A percentile compares a stretch with the other conserved stretches of the same genome.
Conservation (phyloP, 1,140 invertebrate genomes). For the Drosophila triauraria region DNA sequence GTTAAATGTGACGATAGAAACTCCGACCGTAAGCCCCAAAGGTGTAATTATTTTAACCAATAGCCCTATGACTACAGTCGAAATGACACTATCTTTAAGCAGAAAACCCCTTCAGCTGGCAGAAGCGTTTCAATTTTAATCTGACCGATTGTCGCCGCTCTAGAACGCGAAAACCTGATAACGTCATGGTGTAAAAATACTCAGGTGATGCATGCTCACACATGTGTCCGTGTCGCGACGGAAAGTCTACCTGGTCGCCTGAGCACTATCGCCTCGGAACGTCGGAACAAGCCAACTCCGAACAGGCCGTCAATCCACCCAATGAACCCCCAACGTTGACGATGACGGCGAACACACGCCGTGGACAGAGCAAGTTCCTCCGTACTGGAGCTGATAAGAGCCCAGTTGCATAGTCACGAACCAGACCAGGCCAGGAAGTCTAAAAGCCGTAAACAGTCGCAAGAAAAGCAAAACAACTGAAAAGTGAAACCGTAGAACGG, state of each 20-base stretch:
- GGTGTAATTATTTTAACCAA: background rate
- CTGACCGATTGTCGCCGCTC: slow-evolving; percentile 28
- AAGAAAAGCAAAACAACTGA: slow-evolving; percentile 16
- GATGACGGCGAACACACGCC: slow-evolving; percentile 32
- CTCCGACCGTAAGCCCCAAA: too few relatives aligned
- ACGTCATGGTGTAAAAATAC: slow-evolving; percentile 56
- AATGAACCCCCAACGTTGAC: slow-evolving; percentile 9
- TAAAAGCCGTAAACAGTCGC: slow-evolving; percentile 48
- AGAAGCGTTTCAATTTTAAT: slow-evolving; percentile 23
- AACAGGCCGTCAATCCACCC: slow-evolving; percentile 3
- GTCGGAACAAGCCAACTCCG: background rate
- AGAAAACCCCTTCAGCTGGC: slow-evolving; percentile 28
- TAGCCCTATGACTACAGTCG: background rate
- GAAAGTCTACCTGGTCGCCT: slow-evolving; percentile 39
- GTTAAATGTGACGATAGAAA: background rate
- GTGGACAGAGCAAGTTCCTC: slow-evolving; percentile 20
- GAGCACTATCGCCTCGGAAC: slow-evolving; percentile 15
- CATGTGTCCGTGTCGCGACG: slow-evolving; percentile 37
- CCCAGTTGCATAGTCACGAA: slow-evolving; percentile 65
- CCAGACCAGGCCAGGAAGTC: slow-evolving; percentile 70
- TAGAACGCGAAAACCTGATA: slow-evolving; percentile 18
- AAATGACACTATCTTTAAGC: slow-evolving; percentile 12
- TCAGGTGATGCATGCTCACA: slow-evolving; percentile 39
- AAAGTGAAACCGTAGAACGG: slow-evolving; percentile 57
- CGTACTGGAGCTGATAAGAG: slow-evolving; percentile 51